Evolutionary conservation across 2,888 invertebrate species (phyloP), one percentile per base, ranked within the genome.

Genomic region (Dolomedes plantarius): DNA sequence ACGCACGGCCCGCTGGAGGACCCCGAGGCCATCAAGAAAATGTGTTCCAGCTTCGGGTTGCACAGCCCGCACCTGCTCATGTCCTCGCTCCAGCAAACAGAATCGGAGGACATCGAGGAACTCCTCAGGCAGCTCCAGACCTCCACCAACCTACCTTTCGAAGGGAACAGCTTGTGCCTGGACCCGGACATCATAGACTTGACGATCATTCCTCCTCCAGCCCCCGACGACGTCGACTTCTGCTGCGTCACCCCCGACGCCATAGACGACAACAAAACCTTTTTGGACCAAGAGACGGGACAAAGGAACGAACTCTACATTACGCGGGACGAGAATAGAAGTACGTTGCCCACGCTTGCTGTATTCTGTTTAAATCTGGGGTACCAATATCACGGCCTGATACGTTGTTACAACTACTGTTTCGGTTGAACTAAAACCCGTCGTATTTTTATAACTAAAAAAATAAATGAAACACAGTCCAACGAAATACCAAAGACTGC

Each of bases 121-220:
- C 88, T 91, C 67, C 89, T 91, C 89, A 90, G 90, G 89, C 90
- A 91, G 89, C 90, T 92, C 85, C 91, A 91, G 89, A 90, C 89
- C 89, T 46, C 89, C 89, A 28, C 91, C 86, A 90, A 91, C 89
- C 90, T 91, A 88, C 90, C 90, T 80, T 91, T 93, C 88, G 91
- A 91, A 11, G 92, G 91, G 76, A 92, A 92, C 41, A 92, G 92
- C 19, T 89, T 93, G 29, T 93, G 95, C 90, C 93, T 94, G 90
- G 97, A 97, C 91, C 95, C 95, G 62, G 97, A 97, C 93, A 94
- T 97, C 90, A 97, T 97, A 91, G 97, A 97, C 92, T 93, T 97
- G 91, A 96, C 96, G 78, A 93, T 96, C 90, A 94, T 97, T 90
- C 96, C 96, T 87, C 96, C 96, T 27, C 96, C 96, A 0, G 94